A percentile compares a stretch with the other conserved stretches of the same genome.
Conservation (phyloP, 2,797 vertebrate genomes). For the Vespertilio murinus region DNA sequence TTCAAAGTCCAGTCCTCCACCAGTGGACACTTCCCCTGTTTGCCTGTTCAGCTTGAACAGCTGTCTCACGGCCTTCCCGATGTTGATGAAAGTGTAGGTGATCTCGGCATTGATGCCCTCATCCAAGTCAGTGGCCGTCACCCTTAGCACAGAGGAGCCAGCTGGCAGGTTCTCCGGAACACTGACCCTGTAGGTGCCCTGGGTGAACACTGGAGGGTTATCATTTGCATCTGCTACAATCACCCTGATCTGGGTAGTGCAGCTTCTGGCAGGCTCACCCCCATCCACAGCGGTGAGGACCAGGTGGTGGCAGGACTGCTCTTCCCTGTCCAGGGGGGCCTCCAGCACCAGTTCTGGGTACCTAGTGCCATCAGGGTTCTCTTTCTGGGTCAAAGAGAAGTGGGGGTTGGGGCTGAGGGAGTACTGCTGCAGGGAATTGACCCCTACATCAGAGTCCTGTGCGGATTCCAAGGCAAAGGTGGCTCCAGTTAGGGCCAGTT, state of each 20-base stretch:
- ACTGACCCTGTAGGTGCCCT: constrained; percentile 79
- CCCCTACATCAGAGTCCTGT: constrained; percentile 75
- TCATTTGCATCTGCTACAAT: constrained; percentile 82
- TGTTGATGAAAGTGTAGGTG: constrained; percentile 77
- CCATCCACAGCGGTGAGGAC: constrained; percentile 81
- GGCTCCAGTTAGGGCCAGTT: constrained; percentile 66
- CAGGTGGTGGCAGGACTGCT: constrained; percentile 73
- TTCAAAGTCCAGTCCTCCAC: constrained; percentile 82
- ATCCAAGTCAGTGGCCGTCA: constrained; percentile 83
- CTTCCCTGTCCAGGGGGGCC: constrained; percentile 84
- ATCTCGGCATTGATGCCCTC: constrained; percentile 77
- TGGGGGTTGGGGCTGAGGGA: constrained; percentile 78
- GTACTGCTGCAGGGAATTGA: constrained; percentile 82
- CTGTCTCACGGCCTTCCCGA: constrained; percentile 45
- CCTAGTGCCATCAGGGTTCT: constrained; percentile 78
- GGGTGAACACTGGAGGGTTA: constrained; percentile 82
- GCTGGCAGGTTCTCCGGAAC: constrained; percentile 79
- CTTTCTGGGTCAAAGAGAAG: constrained; percentile 82
- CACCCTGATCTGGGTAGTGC: constrained; percentile 78
- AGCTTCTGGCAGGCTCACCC: constrained; percentile 80
- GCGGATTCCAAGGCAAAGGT: constrained; percentile 78
- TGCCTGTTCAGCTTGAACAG: constrained; percentile 57
- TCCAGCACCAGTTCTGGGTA: constrained; percentile 85
- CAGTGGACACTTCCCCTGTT: constrained; percentile 76
- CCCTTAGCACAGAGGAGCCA: constrained; percentile 75